These are phyloP conservation scores for Danio aesculapii DNA, from an alignment of 2,797 vertebrate genomes.

Conservation along the genomic window DNA sequence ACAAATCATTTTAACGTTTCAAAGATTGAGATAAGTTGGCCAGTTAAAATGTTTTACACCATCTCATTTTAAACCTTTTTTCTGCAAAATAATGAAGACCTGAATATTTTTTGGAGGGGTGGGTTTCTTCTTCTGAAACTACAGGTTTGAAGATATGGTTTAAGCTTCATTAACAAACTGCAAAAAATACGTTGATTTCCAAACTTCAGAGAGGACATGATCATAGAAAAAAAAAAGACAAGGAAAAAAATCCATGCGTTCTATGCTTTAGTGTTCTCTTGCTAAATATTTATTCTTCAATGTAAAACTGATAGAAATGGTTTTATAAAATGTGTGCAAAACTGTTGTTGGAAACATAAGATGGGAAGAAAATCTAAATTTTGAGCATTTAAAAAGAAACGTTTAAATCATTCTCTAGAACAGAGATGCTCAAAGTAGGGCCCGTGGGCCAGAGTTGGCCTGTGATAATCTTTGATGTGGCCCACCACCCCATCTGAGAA, in stretches of 20 bases:
- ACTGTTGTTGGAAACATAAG: background rate
- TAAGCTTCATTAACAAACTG: background rate
- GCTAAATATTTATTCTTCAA: too few species aligned
- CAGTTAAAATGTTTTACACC: background rate
- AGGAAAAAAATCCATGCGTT: background rate
- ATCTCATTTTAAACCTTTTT: too few species aligned
- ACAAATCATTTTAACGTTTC: conserved; percentile 1
- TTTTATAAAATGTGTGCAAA: background rate
- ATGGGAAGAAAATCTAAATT: background rate
- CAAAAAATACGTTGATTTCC: background rate
- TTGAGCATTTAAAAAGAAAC: too few species aligned
- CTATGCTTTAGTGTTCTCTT: too few species aligned
- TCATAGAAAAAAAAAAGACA: background rate
- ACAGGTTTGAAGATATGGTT: background rate
- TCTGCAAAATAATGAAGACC: background rate
- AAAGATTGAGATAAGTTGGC: background rate
- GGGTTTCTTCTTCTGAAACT: background rate
- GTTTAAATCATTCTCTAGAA: too few species aligned
- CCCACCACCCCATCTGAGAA: too few species aligned
- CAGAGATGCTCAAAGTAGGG: too few species aligned
- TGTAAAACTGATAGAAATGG: too few species aligned
- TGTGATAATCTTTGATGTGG: too few species aligned
- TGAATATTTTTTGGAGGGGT: background rate
- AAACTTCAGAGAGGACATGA: background rate
- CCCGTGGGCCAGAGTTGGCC: too few species aligned